Evolutionary conservation across 2,113 vertebrate species (phyloP), one percentile per base, ranked within the genome.

Genomic region (Xiphias gladius): DNA sequence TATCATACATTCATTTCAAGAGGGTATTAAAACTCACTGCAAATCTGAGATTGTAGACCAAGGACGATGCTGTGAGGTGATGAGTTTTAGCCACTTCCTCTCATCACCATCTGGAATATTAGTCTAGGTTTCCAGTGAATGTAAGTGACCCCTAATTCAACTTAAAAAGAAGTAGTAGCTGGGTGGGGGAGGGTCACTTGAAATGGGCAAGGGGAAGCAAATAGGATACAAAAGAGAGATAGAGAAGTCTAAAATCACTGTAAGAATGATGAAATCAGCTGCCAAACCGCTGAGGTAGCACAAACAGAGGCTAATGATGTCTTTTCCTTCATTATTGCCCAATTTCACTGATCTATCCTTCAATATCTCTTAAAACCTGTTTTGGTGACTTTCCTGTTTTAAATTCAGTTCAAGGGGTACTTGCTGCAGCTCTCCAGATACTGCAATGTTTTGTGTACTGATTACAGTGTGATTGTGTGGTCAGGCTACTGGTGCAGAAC

Each of bases 41-140:
- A n/a, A 28, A 55, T 73, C 39, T 58, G 32, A 76, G 35, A 67
- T 20, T 30, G 52, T 46, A n/a, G 24, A 57, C 24, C 2, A 22
- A 13, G n/a, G 41, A 59, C 9, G 5, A 80, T 41, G 72, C 35
- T 32, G 41, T 19, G 57, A 82, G 43, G 30, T 93, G 93, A 96
- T 96, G 93, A 96, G 95, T 94, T 96, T 95, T 93, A 93, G 90
- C 87, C 91, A 89, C 91, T 66, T 73, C 78, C 59, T 94, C 92
- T 94, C 69, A 87, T 73, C 80, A 86, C 92, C 96, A 96, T 96
- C 95, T 96, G 96, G 96, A 96, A 95, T 95, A 95, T 91, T 90
- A 92, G 93, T 96, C 94, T 94, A 93, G 91, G 95, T 91, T 95
- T 96, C 94, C 90, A 94, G 92, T 85, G 84, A 95, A 94, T 89